Evolutionary conservation across 2,113 vertebrate genomes (phyloP).

Genomic region (Pomatostomus ruficeps): DNA sequence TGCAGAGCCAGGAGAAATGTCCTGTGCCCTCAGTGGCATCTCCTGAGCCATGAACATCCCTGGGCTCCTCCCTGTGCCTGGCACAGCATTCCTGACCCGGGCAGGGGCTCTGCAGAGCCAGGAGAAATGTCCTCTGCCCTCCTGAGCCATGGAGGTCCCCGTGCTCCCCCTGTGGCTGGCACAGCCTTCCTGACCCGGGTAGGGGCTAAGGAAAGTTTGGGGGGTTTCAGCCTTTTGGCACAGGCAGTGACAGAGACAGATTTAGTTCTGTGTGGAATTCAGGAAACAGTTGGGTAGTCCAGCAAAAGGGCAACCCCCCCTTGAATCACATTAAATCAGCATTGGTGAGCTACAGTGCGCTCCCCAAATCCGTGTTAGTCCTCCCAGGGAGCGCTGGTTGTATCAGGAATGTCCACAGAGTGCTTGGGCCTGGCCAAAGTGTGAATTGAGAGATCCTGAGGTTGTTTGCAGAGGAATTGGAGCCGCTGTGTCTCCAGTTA

Average conservation of each 20-base stretch:
- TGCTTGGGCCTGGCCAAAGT: background rate
- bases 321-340: background rate
- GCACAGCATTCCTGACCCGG: too few relatives aligned
- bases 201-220: background rate
- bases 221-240: background rate
- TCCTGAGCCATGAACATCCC: too few relatives aligned
- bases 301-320: accelerated
- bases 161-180: background rate
- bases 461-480: background rate
- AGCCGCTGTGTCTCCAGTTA: background rate
- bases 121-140: background rate
- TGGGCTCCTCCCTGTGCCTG: too few relatives aligned
- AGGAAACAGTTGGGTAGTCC: accelerated
- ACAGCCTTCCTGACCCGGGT: accelerated
- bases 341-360: accelerated
- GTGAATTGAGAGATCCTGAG: background rate
- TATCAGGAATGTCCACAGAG: background rate
- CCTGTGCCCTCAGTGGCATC: too few relatives aligned
- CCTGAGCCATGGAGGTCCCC: background rate
- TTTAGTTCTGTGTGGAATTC: background rate
- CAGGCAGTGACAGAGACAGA: background rate
- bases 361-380: background rate
- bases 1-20: too few relatives aligned
- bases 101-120: background rate
- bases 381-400: background rate